Evolutionary conservation across 2,888 invertebrate species (phyloP), one percentile per base, ranked within the genome.

Genomic region (Neelides folsomi): DNA sequence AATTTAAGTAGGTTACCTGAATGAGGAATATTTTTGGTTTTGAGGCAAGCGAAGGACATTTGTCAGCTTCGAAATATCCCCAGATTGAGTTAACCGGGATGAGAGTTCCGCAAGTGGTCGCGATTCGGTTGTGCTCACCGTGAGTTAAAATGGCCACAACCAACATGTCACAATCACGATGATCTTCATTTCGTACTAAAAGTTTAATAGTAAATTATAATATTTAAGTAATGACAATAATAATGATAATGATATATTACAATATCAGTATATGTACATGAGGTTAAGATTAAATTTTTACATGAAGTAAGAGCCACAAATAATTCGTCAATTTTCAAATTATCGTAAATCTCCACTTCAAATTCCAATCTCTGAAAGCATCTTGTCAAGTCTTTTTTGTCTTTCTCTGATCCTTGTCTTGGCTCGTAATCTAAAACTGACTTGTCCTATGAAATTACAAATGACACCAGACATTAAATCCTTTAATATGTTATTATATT

Each of bases 21-120:
- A 63, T 53, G 35, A 64, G 53, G 42, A 64, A 64, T 38, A 78
- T 55, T 65, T 76, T 80, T 18, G 80, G 89, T 70, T 89, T 90
- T 34, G 92, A 93, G 63, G 88, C 87, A 43, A 95, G 75, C 20
- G 82, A 75, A 40, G 85, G 83, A 66, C 92, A 93, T 61, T 78
- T 79, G 35, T 62, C 39, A 4, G 63, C 58, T 49, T 62, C 60
- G 41, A 64, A 64, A 8, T 52, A 19, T 49, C 59, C 59, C 62
- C 63, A 64, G 44, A 60, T 53, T 1, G 56, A 49, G 40, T 60
- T 62, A 8, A 64, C 59, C 8, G 63, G 62, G 40, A 59, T 53
- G 20, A 47, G 45, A 1, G 56, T 55, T 1, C 63, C 63, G 41
- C 62, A 61, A 16, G 52, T 54, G 4, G 60, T 19, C 41, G 55